A percentile compares a stretch with the other conserved stretches of the same genome.
These are phyloP conservation scores for Cenopis cana DNA, from an alignment of 2,888 invertebrate species.

Conservation along the genomic window DNA sequence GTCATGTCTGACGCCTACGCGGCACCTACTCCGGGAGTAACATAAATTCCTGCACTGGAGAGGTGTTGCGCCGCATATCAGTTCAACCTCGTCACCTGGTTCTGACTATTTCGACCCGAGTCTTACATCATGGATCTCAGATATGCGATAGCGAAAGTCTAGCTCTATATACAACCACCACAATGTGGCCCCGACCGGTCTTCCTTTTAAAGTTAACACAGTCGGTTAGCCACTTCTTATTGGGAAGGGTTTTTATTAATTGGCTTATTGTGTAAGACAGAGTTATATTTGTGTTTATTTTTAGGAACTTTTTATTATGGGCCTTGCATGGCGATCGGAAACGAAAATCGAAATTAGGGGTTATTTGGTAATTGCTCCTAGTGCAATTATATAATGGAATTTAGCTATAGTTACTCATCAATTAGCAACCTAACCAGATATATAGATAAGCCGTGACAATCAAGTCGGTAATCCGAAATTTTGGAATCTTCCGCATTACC, in stretches of 20 bases:
- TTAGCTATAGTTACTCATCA: too few species aligned
- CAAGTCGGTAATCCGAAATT: background rate
- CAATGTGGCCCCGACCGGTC: conserved; percentile 44
- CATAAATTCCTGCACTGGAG: background rate
- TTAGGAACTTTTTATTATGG: too few species aligned
- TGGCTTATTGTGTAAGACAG: conserved; percentile 25
- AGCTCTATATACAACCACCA: conserved; percentile 43
- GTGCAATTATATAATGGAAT: too few species aligned
- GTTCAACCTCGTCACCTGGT: conserved; percentile 5
- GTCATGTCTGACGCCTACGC: background rate
- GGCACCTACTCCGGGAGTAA: background rate
- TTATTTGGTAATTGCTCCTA: too few species aligned
- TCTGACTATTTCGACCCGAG: conserved; percentile 5
- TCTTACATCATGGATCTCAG: conserved; percentile 33
- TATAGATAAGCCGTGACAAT: too few species aligned
- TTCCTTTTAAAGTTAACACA: conserved; percentile 14
- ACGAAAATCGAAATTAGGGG: too few species aligned
- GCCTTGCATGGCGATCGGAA: too few species aligned
- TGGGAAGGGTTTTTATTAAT: conserved; percentile 4
- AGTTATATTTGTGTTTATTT: too few species aligned
- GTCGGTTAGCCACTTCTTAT: background rate
- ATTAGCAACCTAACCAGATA: background rate
- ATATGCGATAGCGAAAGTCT: conserved; percentile 57
- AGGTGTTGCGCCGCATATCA: background rate
- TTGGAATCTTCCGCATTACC: background rate